A percentile compares a stretch with the other conserved stretches of the same genome.
These are phyloP conservation scores for Bembecia ichneumoniformis DNA, from an alignment of 2,888 invertebrate species.

Conservation along the genomic window DNA sequence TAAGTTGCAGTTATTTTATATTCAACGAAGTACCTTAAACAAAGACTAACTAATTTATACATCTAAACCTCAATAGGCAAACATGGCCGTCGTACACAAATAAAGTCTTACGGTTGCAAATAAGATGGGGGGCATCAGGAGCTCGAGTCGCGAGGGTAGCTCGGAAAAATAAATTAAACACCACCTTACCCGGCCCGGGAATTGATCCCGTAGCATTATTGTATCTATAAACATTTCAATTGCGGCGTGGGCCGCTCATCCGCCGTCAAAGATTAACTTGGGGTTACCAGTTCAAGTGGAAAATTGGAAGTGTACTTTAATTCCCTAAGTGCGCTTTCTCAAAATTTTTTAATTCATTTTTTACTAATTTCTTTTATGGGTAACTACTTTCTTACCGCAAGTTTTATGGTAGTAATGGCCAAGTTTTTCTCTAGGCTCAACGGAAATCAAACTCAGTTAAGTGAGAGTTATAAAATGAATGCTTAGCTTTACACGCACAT, in stretches of 20 bases:
- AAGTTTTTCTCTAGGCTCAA: no score
- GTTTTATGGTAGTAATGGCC: no score
- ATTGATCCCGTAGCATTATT: constrained; percentile 60
- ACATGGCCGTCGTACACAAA: constrained; percentile 10
- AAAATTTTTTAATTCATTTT: neutral
- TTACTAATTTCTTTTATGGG: no score
- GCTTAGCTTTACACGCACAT: no score
- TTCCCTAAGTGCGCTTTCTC: neutral
- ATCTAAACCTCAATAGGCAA: neutral
- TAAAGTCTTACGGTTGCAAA: constrained; percentile 17
- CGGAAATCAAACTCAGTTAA: no score
- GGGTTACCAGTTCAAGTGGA: constrained; percentile 3
- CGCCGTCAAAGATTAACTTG: constrained; percentile 22
- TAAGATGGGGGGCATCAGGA: constrained; percentile 10
- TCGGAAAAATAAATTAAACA: constrained; percentile 60
- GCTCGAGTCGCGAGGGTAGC: constrained; percentile 14
- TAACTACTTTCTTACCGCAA: no score
- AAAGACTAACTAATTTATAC: neutral
- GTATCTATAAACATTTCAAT: constrained; percentile 68
- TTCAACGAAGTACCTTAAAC: neutral
- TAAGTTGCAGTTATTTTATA: no score
- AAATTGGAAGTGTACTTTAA: neutral
- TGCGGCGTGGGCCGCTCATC: constrained; percentile 28
- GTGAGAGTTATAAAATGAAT: no score
- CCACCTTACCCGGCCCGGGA: constrained; percentile 32